These are phyloP conservation scores for Abrostola tripartita DNA, from an alignment of 2,888 invertebrate species.

Conservation along the genomic window DNA sequence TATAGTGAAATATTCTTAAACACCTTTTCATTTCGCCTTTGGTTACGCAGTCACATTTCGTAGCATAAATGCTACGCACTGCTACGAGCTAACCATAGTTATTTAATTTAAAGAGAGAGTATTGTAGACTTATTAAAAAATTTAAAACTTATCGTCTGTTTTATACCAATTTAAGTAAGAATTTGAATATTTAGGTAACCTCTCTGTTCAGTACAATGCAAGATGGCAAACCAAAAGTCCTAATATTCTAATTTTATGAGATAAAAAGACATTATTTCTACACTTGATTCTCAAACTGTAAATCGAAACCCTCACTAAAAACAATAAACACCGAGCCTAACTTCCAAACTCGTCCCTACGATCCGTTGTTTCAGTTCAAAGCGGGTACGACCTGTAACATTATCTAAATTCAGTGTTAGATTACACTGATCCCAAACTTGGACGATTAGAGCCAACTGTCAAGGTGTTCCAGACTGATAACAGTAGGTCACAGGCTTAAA, in stretches of 20 bases:
- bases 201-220: no score
- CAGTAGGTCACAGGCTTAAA: no score
- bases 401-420: conserved; percentile 1
- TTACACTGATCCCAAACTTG: background rate
- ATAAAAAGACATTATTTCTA: no score
- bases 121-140: no score
- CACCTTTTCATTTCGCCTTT: conserved; percentile 19
- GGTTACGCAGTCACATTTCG: conserved; percentile 18
- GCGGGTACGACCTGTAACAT: background rate
- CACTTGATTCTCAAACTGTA: background rate
- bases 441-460: background rate
- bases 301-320: background rate
- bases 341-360: background rate
- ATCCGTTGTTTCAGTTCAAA: background rate
- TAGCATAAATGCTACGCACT: conserved; percentile 12
- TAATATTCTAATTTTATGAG: no score
- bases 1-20: background rate
- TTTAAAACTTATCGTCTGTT: no score
- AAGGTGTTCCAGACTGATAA: conserved; percentile 1
- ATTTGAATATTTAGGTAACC: no score
- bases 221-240: no score
- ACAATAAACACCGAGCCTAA: background rate
- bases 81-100: background rate
- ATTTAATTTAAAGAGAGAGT: no score
- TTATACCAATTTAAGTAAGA: no score